Conservation (phyloP, 2,888 invertebrate genomes). For the Drosophila prostipennis region DNA sequence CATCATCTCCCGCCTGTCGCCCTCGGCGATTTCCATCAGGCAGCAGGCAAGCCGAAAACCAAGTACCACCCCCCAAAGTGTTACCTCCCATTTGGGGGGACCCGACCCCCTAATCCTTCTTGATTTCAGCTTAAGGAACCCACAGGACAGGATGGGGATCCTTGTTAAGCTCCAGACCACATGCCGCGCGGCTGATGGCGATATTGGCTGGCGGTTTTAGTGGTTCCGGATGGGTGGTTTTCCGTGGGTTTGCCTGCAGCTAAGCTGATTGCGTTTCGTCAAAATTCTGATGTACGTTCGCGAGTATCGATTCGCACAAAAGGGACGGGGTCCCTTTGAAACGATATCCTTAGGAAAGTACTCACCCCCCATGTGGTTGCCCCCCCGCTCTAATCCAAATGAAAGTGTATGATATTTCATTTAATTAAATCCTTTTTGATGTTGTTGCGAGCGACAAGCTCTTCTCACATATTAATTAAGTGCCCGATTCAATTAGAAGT, state of each 20-base stretch:
- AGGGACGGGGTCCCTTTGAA: conserved; percentile 56
- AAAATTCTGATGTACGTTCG: conserved; percentile 59
- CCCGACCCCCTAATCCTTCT: conserved; percentile 23
- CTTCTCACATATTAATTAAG: conserved; percentile 55
- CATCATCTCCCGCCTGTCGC: conserved; percentile 31
- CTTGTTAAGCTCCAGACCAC: conserved; percentile 43
- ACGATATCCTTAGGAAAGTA: conserved; percentile 25
- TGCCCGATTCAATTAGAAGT: conserved; percentile 47
- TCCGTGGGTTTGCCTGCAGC: conserved; percentile 64
- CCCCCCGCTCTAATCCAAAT: conserved; percentile 50
- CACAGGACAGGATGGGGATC: conserved; percentile 27
- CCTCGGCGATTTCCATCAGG: conserved; percentile 26
- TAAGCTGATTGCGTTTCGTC: conserved; percentile 73
- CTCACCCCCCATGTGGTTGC: conserved; percentile 11
- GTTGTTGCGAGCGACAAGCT: conserved; percentile 43
- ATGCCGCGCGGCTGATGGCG: conserved; percentile 57
- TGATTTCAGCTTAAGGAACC: conserved; percentile 39
- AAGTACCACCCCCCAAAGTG: too few species aligned
- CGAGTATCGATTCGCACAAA: conserved; percentile 59
- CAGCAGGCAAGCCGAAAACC: neutral
- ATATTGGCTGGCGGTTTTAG: conserved; percentile 54
- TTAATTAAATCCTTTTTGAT: conserved; percentile 73
- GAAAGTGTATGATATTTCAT: conserved; percentile 67
- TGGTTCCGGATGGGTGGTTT: conserved; percentile 37
- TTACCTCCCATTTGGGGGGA: too few species aligned